Evolutionary conservation across 2,888 invertebrate genomes (phyloP), one percentile per base, ranked within the genome.

Genomic region (Merodon equestris): DNA sequence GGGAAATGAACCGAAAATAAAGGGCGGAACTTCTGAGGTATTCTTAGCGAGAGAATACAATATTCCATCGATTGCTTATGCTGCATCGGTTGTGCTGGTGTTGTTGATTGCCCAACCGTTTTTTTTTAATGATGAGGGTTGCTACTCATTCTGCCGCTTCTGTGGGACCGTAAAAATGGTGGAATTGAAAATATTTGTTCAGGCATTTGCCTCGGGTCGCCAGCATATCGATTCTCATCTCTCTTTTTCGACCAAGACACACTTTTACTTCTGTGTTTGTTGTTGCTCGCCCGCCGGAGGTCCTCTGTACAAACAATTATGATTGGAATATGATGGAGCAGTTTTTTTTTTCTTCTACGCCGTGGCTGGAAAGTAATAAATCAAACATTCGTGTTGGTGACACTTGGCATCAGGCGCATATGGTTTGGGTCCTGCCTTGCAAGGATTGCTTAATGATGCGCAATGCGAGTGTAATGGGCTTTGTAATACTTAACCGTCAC

Each of bases 291-390:
- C 15, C 42, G 15, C 60, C 44, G 27, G 57, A 68, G 61, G 40
- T 74, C 64, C 18, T 57, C 50, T 67, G 61, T 38, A 60, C 56
- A 61, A 61, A 74, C 68, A 61, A 67, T 67, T 72, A 72, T 71
- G 57, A 77, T 67, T 72, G 51, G 51, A 72, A 72, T 63, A 72
- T 72, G 72, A 77, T 77, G 72, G 77, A 77, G 72, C 67, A 72
- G 66, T 48, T 53, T 51, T 61, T 36, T 47, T 54, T 14, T 58
- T 18, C 44, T 42, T 27, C 40, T 14, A 53, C 18, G 58, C 45
- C 9, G 38, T 47, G 40, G 47, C 15, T 7, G 15, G 54, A 67
- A 57, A 57, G 63, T 74, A 64, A 79, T 79, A 74, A 74, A 79
- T 79, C 79, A 79, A 74, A 68, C 10, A 13, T 58, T 74, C 64